Conservation (phyloP, 2,888 invertebrate genomes). For the Drosophila prolongata region DNA sequence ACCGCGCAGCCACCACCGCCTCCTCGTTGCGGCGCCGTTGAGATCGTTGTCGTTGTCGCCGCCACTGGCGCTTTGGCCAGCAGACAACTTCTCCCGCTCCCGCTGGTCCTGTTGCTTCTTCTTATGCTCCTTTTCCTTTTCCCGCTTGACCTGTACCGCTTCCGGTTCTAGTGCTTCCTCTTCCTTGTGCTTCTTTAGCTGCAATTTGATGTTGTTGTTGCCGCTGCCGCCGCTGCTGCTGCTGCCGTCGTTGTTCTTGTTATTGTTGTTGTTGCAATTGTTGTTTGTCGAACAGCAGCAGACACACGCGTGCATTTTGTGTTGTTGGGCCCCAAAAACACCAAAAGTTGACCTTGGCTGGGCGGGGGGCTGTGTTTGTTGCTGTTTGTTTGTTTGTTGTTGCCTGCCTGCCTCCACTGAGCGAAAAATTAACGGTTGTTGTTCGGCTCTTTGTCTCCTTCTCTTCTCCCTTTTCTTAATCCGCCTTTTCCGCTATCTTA, state of each 20-base stretch:
- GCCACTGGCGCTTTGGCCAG: conserved; percentile 35
- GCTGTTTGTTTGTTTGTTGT: conserved; percentile 5
- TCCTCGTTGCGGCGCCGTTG: conserved; percentile 59
- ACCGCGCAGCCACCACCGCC: conserved; percentile 34
- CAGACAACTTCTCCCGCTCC: conserved; percentile 21
- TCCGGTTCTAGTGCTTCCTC: neutral
- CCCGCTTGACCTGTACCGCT: conserved; percentile 16
- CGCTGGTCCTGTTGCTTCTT: conserved; percentile 9
- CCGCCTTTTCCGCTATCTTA: conserved; percentile 24
- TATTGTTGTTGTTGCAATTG: conserved; percentile 47
- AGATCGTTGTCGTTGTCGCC: conserved; percentile 56
- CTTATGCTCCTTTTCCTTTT: conserved; percentile 35
- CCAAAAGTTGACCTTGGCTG: conserved; percentile 63
- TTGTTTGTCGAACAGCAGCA: conserved; percentile 68
- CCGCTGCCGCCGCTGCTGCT: neutral
- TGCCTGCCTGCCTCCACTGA: conserved; percentile 16
- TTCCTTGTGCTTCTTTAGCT: conserved; percentile 21
- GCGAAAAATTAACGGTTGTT: conserved; percentile 10
- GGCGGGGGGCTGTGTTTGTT: conserved; percentile 29
- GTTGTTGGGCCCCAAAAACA: conserved; percentile 60
- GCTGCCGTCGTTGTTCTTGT: conserved; percentile 40
- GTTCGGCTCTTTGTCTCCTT: conserved; percentile 7
- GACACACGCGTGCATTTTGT: conserved; percentile 82
- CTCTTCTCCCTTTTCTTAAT: conserved; percentile 10
- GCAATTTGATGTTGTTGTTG: conserved; percentile 23